Conservation (phyloP, 2,113 vertebrate genomes). For the Oxygymnocypris stewartii region DNA sequence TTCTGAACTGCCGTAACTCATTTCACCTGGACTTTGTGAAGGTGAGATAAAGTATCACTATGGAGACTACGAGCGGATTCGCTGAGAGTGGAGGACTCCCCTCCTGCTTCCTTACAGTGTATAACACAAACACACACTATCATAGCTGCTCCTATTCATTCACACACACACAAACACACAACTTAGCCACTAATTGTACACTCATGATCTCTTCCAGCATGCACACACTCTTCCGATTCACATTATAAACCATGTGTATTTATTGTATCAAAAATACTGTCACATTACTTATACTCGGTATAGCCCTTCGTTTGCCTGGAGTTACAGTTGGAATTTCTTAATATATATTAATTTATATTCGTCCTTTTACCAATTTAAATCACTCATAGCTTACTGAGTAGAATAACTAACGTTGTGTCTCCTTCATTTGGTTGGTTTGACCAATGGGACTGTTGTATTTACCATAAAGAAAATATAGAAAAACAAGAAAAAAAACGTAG, state of each 20-base stretch:
- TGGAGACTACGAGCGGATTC: constrained; percentile 26
- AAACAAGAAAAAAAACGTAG: constrained; percentile 58
- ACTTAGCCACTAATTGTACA: constrained; percentile 16
- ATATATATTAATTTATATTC: constrained; percentile 99
- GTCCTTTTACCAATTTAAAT: constrained; percentile 96
- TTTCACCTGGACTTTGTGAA: constrained; percentile 37
- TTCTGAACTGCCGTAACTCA: constrained; percentile 41
- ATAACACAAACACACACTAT: not conserved
- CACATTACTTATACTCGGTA: constrained; percentile 83
- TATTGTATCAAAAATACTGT: constrained; percentile 96
- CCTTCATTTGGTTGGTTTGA: constrained; percentile 79
- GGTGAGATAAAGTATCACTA: constrained; percentile 36
- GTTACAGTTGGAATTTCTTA: constrained; percentile 93
- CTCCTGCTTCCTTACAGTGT: constrained; percentile 9
- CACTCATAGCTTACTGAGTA: constrained; percentile 82
- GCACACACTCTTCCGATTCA: constrained; percentile 67
- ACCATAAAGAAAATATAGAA: constrained; percentile 63
- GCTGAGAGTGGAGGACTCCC: not conserved
- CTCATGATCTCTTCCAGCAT: constrained; percentile 23
- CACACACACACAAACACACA: constrained; percentile 10
- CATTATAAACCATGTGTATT: constrained; percentile 94
- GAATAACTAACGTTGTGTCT: constrained; percentile 92
- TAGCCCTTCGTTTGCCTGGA: constrained; percentile 87
- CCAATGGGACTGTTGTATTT: constrained; percentile 80
- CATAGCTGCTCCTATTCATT: constrained; percentile 25